These are phyloP conservation scores for Erebia aethiops DNA, from an alignment of 2,888 invertebrate genomes.

Conservation along the genomic window DNA sequence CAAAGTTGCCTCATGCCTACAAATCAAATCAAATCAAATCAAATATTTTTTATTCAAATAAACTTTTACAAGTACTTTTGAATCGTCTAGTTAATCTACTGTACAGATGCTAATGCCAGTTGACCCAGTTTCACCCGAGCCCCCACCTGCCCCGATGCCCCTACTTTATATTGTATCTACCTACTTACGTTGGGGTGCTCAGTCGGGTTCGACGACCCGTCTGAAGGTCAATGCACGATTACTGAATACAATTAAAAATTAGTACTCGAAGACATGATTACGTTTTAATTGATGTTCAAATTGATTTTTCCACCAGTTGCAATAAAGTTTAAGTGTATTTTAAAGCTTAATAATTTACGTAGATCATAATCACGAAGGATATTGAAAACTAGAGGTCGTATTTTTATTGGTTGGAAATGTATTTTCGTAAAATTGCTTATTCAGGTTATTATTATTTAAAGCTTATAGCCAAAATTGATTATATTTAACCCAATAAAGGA, in stretches of 20 bases:
- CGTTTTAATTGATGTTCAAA: not conserved
- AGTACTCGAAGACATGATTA: not conserved
- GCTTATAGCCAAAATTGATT: too few relatives aligned
- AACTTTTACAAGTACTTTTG: too few relatives aligned
- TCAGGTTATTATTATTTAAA: too few relatives aligned
- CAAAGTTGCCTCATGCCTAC: too few relatives aligned
- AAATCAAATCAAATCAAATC: too few relatives aligned
- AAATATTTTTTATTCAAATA: too few relatives aligned
- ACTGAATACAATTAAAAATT: constrained; percentile 1
- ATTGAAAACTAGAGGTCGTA: too few relatives aligned
- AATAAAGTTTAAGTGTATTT: not conserved
- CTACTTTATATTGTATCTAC: constrained; percentile 12
- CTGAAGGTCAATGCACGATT: constrained; percentile 57
- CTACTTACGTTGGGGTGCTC: constrained; percentile 25
- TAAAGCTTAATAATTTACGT: not conserved
- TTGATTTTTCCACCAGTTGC: not conserved
- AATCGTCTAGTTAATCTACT: too few relatives aligned
- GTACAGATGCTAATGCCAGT: constrained; percentile 7
- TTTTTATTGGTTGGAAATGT: too few relatives aligned
- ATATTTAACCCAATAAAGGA: too few relatives aligned
- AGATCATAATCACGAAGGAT: too few relatives aligned
- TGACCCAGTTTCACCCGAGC: constrained; percentile 26
- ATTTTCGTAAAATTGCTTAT: too few relatives aligned
- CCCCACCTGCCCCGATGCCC: constrained; percentile 35
- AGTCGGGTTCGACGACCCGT: constrained; percentile 37